These are phyloP conservation scores for Stomatorhinus ivindoensis DNA, from an alignment of 2,113 vertebrate genomes.

Conservation along the genomic window DNA sequence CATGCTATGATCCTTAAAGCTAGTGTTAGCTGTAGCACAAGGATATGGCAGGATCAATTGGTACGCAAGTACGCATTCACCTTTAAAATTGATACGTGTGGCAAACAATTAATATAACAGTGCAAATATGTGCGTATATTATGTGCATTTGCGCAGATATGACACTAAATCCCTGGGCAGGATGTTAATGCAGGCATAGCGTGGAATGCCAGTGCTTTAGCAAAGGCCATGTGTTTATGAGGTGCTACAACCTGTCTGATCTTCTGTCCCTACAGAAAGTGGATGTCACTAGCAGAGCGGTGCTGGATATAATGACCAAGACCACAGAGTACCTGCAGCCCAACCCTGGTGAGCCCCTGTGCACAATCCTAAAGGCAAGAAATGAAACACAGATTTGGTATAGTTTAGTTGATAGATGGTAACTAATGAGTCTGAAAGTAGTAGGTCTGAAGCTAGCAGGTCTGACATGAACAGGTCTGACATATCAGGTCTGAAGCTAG, in stretches of 20 bases:
- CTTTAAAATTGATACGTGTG: too few relatives aligned
- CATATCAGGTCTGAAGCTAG: too few relatives aligned
- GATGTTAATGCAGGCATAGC: not conserved
- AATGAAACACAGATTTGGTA: not conserved
- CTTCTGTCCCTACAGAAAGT: slow-evolving; percentile 66
- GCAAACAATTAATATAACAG: too few relatives aligned
- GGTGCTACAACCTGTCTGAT: not conserved
- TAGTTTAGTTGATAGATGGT: too few relatives aligned
- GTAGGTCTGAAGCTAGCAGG: too few relatives aligned
- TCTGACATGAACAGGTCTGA: too few relatives aligned
- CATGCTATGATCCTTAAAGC: not conserved
- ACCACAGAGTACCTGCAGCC: slow-evolving; percentile 92
- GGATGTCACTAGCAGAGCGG: slow-evolving; percentile 84
- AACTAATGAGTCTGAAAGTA: too few relatives aligned
- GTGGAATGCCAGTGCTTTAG: not conserved
- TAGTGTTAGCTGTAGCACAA: not conserved
- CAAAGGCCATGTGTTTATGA: not conserved
- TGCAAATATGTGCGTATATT: too few relatives aligned
- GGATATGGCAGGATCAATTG: too few relatives aligned
- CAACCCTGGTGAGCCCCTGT: slow-evolving; percentile 75
- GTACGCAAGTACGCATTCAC: too few relatives aligned
- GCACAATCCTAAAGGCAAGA: not conserved
- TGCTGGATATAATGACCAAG: slow-evolving; percentile 92
- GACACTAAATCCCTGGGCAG: not conserved
- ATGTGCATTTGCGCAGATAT: too few relatives aligned